These are phyloP conservation scores for Drosophila lowei DNA, from an alignment of 1,140 invertebrate genomes.

Conservation along the genomic window DNA sequence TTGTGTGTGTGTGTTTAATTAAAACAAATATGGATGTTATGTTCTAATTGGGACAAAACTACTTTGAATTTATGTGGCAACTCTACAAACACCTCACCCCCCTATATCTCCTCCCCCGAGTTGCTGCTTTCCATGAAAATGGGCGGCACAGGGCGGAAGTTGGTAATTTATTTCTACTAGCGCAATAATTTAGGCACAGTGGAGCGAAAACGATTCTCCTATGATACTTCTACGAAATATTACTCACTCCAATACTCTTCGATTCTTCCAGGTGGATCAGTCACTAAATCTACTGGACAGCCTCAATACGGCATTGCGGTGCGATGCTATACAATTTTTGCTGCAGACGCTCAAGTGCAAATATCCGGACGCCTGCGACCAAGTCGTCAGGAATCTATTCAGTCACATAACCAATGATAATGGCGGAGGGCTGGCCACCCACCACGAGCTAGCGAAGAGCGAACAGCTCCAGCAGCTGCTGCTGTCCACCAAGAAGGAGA, in stretches of 20 bases:
- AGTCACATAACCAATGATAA: conserved; percentile 67
- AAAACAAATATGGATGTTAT: conserved; percentile 45
- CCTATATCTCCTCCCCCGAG: conserved; percentile 14
- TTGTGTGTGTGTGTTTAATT: conserved; percentile 51
- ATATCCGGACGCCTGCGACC: conserved; percentile 80
- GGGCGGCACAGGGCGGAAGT: conserved; percentile 60
- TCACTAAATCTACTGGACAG: conserved; percentile 74
- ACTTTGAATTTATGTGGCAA: conserved; percentile 54
- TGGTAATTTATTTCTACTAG: conserved; percentile 62
- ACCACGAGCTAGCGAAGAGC: conserved; percentile 65
- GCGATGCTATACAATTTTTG: conserved; percentile 79
- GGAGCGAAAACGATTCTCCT: conserved; percentile 3
- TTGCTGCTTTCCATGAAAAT: conserved; percentile 40
- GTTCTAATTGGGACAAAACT: conserved; percentile 57
- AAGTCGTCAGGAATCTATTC: conserved; percentile 75
- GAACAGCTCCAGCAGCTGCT: conserved; percentile 60
- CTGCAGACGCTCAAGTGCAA: conserved; percentile 78
- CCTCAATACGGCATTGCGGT: conserved; percentile 70
- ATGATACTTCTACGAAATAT: not conserved
- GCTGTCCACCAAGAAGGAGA: conserved; percentile 57
- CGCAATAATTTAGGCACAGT: conserved; percentile 53
- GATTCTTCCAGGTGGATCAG: conserved; percentile 71
- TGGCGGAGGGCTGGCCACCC: conserved; percentile 28
- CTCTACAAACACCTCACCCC: conserved; percentile 22
- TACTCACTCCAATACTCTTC: not conserved